These are phyloP conservation scores for Yasuhikotakia modesta DNA, from an alignment of 2,797 vertebrate genomes.

Conservation along the genomic window DNA sequence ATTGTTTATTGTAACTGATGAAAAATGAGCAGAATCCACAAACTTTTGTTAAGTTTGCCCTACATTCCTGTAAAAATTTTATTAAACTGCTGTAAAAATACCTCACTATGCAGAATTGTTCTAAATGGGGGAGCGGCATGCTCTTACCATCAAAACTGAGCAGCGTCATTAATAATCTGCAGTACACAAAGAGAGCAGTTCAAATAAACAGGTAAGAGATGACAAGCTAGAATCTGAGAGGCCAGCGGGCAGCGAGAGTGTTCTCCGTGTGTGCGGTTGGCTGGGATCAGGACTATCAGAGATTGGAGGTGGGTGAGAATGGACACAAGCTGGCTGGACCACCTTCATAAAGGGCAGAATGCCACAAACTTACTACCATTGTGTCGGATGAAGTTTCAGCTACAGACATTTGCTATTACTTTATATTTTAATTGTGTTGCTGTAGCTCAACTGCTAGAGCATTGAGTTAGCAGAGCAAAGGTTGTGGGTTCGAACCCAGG, in stretches of 20 bases:
- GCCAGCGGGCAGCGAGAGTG: conserved; percentile 52
- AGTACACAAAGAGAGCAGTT: conserved; percentile 63
- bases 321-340: conserved; percentile 54
- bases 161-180: conserved; percentile 74
- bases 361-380: not conserved
- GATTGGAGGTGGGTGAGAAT: conserved; percentile 38
- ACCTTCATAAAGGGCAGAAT: conserved; percentile 37
- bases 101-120: conserved; percentile 30
- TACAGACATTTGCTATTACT: not conserved
- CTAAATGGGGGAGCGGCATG: conserved; percentile 58
- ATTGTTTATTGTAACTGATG: too few species aligned
- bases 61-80: not conserved
- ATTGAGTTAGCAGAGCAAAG: too few species aligned
- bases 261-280: conserved; percentile 24
- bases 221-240: conserved; percentile 60
- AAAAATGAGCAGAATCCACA: not conserved
- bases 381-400: not conserved
- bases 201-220: conserved; percentile 57
- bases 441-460: too few species aligned
- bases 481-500: too few species aligned
- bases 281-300: conserved; percentile 52
- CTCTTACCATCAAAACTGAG: conserved; percentile 62
- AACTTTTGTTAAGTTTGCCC: not conserved
- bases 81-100: not conserved
- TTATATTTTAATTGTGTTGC: too few species aligned